Percentiles rank a stretch among this genome's conserved stretches.
phyloP scores from a whole-genome alignment of 2,797 vertebrate genomes.

The Eidolon dupreanum region DNA sequence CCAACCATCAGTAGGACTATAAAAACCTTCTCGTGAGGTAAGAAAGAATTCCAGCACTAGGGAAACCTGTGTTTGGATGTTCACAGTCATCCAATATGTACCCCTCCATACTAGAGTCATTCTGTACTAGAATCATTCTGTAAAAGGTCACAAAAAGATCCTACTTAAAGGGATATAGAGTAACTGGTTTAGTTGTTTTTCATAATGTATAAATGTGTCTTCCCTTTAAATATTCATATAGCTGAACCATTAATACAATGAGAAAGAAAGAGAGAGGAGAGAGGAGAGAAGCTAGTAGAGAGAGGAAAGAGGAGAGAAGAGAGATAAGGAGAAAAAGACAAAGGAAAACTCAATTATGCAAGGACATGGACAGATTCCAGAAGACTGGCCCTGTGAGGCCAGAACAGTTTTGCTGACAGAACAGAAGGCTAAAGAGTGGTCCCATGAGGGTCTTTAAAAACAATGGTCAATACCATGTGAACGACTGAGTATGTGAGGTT shows the following conservation, averaged over 20 bases:
- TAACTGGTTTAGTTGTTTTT: background rate
- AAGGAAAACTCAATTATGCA: background rate
- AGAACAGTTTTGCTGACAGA: background rate
- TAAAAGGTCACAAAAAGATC: background rate
- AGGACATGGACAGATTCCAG: background rate
- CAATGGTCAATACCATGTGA: background rate
- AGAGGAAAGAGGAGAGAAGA: background rate
- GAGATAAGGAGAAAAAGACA: too few species aligned
- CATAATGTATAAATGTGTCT: background rate
- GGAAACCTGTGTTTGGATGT: background rate
- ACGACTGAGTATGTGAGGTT: background rate
- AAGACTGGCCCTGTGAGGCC: background rate
- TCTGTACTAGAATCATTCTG: background rate
- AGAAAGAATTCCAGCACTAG: background rate
- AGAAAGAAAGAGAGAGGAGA: background rate
- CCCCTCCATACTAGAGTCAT: background rate
- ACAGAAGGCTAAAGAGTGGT: background rate
- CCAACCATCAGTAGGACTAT: background rate
- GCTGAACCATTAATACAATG: background rate
- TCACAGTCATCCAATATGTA: background rate
- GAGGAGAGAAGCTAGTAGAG: too few species aligned
- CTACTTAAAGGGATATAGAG: background rate
- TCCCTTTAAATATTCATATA: background rate
- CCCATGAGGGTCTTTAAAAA: background rate
- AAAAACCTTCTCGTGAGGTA: background rate